Conservation (phyloP, 2,797 vertebrate genomes). For the Pantherophis vulpinus region DNA sequence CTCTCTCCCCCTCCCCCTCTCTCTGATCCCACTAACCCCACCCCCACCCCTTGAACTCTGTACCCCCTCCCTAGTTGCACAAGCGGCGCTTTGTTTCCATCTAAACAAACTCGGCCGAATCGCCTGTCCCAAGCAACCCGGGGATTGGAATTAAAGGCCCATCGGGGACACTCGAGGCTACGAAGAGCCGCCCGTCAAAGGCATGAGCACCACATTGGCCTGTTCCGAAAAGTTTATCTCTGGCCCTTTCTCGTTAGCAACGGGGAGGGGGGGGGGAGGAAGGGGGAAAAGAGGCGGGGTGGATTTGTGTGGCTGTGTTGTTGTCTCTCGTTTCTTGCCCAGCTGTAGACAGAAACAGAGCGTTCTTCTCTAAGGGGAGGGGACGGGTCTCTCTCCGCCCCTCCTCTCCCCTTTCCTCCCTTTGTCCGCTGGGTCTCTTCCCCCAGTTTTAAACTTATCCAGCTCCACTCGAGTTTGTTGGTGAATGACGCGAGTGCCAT, state of each 20-base stretch:
- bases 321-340: conserved; percentile 68
- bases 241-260: conserved; percentile 71
- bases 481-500: conserved; percentile 85
- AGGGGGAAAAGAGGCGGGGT: conserved; percentile 32
- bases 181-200: conserved; percentile 74
- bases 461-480: conserved; percentile 79
- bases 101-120: conserved; percentile 65
- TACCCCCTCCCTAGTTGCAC: conserved; percentile 54
- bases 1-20: conserved; percentile 25
- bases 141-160: conserved; percentile 66
- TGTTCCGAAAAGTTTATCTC: conserved; percentile 75
- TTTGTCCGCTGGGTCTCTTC: conserved; percentile 80
- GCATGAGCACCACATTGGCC: conserved; percentile 69
- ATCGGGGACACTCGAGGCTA: conserved; percentile 69
- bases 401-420: not conserved
- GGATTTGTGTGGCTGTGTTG: not conserved
- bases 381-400: not conserved
- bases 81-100: conserved; percentile 68
- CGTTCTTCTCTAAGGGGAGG: not conserved
- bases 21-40: conserved; percentile 59
- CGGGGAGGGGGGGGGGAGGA: conserved; percentile 63
- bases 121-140: conserved; percentile 51
- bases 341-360: conserved; percentile 66
- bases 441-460: conserved; percentile 83
- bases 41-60: conserved; percentile 66